Evolutionary conservation across 1,140 invertebrate genomes (phyloP).

Genomic region (Diachasmimorpha longicaudata): DNA sequence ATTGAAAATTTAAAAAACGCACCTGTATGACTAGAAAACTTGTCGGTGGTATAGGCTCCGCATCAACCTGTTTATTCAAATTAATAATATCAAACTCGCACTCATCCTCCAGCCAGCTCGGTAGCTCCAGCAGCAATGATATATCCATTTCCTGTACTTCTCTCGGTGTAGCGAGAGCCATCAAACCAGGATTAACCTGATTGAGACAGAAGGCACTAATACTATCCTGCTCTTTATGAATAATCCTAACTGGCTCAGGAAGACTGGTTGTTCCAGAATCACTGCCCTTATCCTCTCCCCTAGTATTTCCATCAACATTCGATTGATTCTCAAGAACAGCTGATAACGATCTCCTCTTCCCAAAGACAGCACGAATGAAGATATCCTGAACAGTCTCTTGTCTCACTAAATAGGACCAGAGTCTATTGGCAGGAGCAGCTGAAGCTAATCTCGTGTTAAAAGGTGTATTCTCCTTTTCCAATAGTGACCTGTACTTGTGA

Average conservation of each 20-base stretch:
- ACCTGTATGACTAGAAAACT: constrained; percentile 92
- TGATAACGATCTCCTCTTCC: constrained; percentile 68
- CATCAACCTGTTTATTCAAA: constrained; percentile 77
- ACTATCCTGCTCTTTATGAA: constrained; percentile 98
- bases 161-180: constrained; percentile 92
- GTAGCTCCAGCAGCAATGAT: constrained; percentile 83
- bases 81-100: constrained; percentile 94
- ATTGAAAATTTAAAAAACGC: not conserved
- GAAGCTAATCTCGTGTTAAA: constrained; percentile 81
- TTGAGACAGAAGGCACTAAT: constrained; percentile 97
- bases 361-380: constrained; percentile 95
- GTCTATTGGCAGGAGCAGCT: constrained; percentile 79
- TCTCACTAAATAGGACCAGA: constrained; percentile 93
- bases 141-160: constrained; percentile 99
- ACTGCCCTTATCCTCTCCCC: constrained; percentile 56
- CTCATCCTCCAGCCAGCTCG: constrained; percentile 92
- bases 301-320: constrained; percentile 54
- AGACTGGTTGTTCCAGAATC: constrained; percentile 63
- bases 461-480: constrained; percentile 94
- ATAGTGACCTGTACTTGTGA: constrained; percentile 89
- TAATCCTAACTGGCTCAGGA: constrained; percentile 88
- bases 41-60: constrained; percentile 71
- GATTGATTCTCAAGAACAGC: constrained; percentile 58
- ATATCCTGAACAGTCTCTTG: constrained; percentile 94
- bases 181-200: constrained; percentile 79